Evolutionary conservation across 2,888 invertebrate genomes (phyloP).

Genomic region (Aromia moschata): DNA sequence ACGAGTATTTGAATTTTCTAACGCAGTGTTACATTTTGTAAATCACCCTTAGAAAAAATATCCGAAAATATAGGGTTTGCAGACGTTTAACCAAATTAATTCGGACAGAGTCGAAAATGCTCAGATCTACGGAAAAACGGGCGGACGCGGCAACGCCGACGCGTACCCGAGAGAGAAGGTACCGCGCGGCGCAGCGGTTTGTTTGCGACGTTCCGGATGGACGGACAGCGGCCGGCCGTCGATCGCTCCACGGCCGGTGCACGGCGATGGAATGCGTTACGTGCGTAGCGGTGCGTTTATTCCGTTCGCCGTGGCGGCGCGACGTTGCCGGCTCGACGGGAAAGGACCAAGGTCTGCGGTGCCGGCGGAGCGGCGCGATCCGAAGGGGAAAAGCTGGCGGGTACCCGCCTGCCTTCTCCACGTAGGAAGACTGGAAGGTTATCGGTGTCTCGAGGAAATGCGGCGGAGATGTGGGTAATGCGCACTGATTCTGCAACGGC

Average conservation of each 20-base stretch:
- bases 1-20: too few species aligned
- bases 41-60: too few species aligned
- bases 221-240: constrained; percentile 26
- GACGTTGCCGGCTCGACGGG: constrained; percentile 13
- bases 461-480: too few species aligned
- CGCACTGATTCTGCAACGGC: too few species aligned
- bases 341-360: neutral
- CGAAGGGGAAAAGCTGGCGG: neutral
- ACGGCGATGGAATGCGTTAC: constrained; percentile 32
- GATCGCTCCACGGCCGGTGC: constrained; percentile 27
- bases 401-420: too few species aligned
- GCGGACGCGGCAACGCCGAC: neutral
- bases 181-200: too few species aligned
- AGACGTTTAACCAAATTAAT: too few species aligned
- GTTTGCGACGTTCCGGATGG: constrained; percentile 36
- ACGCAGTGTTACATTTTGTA: too few species aligned
- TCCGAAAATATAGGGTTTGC: too few species aligned
- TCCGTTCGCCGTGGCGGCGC: constrained; percentile 22
- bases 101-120: neutral
- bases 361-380: neutral
- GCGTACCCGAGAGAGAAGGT: neutral
- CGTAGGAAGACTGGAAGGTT: too few species aligned
- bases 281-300: constrained; percentile 31
- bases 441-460: too few species aligned
- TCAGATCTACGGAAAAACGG: neutral